phyloP scores from a whole-genome alignment of 2,113 vertebrate species.

The Rhombomys opimus region DNA sequence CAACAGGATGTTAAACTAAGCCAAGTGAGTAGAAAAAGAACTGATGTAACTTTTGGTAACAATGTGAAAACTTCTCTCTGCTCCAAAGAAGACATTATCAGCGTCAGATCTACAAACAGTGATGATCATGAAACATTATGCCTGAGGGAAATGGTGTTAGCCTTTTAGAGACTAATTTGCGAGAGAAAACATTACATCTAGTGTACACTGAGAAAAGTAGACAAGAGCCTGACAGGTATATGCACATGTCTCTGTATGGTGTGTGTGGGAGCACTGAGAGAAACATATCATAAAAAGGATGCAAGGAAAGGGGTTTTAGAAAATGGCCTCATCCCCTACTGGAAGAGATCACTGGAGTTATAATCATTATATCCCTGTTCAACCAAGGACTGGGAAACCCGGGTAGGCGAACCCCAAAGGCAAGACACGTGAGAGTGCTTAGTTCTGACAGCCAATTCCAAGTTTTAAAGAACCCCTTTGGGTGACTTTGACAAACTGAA shows the following conservation, averaged over 20 bases:
- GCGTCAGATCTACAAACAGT: background rate
- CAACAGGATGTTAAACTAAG: background rate
- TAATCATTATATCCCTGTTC: conserved; percentile 58
- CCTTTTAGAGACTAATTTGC: conserved; percentile 18
- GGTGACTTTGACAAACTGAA: conserved; percentile 64
- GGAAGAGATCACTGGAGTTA: conserved; percentile 76
- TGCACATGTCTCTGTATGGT: background rate
- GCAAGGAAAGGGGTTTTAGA: conserved; percentile 48
- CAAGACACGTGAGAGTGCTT: conserved; percentile 74
- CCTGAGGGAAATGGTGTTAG: background rate
- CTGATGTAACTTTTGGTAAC: background rate
- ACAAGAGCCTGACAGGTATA: background rate
- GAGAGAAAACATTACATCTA: background rate
- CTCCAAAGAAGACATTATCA: conserved; percentile 36
- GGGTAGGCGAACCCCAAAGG: conserved; percentile 83
- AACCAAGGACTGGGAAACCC: conserved; percentile 84
- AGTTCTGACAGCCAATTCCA: conserved; percentile 62
- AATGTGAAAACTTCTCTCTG: conserved; percentile 39
- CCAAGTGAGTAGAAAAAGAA: background rate
- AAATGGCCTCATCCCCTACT: conserved; percentile 80
- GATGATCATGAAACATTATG: background rate
- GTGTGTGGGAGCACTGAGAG: background rate
- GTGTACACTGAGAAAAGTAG: background rate
- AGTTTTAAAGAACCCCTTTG: conserved; percentile 57
- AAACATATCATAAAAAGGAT: background rate